Conservation (phyloP, 2,888 invertebrate species). For the Drosophila falleni region DNA sequence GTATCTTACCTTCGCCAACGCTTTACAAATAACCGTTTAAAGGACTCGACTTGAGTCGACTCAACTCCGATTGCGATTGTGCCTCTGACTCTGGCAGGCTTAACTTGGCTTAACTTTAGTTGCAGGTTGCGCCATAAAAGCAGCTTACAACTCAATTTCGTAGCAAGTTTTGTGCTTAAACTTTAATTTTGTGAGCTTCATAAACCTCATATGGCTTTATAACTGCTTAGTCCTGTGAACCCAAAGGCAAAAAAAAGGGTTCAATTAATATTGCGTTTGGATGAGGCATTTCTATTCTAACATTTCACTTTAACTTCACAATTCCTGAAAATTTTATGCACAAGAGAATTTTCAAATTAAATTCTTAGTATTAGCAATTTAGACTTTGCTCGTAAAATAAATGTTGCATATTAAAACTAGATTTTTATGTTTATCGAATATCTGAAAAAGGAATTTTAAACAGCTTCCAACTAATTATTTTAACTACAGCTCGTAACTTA, state of each 20-base stretch:
- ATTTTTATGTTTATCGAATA: conserved; percentile 3
- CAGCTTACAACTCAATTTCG: conserved; percentile 54
- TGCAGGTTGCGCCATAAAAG: conserved; percentile 30
- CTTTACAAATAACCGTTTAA: conserved; percentile 37
- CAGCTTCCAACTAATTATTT: conserved; percentile 15
- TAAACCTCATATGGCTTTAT: conserved; percentile 41
- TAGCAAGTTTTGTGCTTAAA: conserved; percentile 36
- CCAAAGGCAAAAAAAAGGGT: conserved; percentile 37
- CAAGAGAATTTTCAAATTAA: neutral
- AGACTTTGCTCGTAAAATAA: neutral
- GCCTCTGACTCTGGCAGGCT: conserved; percentile 18
- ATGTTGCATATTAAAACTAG: neutral
- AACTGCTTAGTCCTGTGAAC: neutral
- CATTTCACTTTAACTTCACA: neutral
- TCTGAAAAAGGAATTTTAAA: conserved; percentile 5
- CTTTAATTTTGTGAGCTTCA: conserved; percentile 43
- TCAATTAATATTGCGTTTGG: conserved; percentile 14
- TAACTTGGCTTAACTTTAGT: conserved; percentile 31
- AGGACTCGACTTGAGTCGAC: conserved; percentile 14
- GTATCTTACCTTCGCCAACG: neutral
- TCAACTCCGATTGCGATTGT: conserved; percentile 1
- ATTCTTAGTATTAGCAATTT: conserved; percentile 1
- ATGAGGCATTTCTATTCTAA: neutral
- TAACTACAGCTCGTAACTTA: conserved; percentile 22
- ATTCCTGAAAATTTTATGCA: neutral